phyloP scores from a whole-genome alignment of 2,888 invertebrate species.

The Terebella lapidaria region DNA sequence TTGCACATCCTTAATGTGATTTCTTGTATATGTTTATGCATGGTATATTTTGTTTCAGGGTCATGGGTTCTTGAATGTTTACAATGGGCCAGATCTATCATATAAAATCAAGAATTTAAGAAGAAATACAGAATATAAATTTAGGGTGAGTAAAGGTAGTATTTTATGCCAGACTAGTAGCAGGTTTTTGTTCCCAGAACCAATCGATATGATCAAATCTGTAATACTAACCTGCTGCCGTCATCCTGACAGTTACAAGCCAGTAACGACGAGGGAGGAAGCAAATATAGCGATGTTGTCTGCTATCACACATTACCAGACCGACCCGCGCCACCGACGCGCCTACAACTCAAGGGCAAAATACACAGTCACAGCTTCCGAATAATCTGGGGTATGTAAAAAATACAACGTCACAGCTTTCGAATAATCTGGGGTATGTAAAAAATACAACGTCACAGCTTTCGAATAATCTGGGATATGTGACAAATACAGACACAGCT shows the following conservation, averaged over 20 bases:
- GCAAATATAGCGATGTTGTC: conserved; percentile 76
- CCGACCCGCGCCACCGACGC: conserved; percentile 70
- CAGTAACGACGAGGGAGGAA: conserved; percentile 77
- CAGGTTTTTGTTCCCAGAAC: too few relatives aligned
- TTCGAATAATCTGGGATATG: conserved; percentile 71
- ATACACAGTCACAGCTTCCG: conserved; percentile 75
- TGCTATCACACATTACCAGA: conserved; percentile 74
- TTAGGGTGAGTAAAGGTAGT: conserved; percentile 62
- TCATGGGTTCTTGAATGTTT: conserved; percentile 74
- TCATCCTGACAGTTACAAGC: conserved; percentile 63
- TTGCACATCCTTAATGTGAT: neutral
- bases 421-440: conserved; percentile 69
- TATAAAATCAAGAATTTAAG: conserved; percentile 67
- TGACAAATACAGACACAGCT: conserved; percentile 74
- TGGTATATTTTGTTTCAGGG: conserved; percentile 53
- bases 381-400: conserved; percentile 69
- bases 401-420: conserved; percentile 74
- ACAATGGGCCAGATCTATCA: conserved; percentile 70
- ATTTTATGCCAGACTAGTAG: too few relatives aligned
- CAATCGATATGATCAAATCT: too few relatives aligned
- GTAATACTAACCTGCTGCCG: neutral
- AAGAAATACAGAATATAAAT: conserved; percentile 75
- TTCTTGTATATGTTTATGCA: neutral
- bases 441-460: conserved; percentile 74
- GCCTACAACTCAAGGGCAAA: conserved; percentile 75